A percentile compares a stretch with the other conserved stretches of the same genome.
Conservation (phyloP, 2,113 vertebrate genomes). For the Herpetotheres cachinnans region DNA sequence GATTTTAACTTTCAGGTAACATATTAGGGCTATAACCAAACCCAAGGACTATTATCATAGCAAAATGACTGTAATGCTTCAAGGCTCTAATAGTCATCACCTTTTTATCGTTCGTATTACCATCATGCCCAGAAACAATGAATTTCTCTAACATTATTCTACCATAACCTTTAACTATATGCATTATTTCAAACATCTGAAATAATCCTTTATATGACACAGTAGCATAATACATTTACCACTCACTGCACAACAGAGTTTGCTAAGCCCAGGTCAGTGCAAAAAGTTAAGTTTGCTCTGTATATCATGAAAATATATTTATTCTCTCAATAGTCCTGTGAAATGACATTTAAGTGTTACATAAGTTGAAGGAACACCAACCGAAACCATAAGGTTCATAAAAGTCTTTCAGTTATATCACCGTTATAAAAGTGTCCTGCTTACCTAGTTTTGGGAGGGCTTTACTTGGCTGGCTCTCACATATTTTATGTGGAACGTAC, state of each 20-base stretch:
- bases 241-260: background rate
- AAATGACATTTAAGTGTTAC: background rate
- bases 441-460: background rate
- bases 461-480: background rate
- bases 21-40: conserved; percentile 47
- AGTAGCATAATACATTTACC: conserved; percentile 3
- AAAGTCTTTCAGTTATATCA: conserved; percentile 16
- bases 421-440: conserved; percentile 18
- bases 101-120: conserved; percentile 53
- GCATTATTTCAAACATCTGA: conserved; percentile 30
- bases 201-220: conserved; percentile 23
- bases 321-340: background rate
- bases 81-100: conserved; percentile 42
- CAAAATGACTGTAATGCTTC: conserved; percentile 61
- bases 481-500: background rate
- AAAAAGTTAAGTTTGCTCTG: background rate
- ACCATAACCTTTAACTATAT: conserved; percentile 51
- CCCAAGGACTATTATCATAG: conserved; percentile 58
- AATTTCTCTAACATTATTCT: conserved; percentile 42
- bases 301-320: background rate
- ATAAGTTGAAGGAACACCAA: background rate
- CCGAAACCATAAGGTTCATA: conserved; percentile 16
- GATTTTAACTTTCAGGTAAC: conserved; percentile 61
- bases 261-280: background rate
- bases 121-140: conserved; percentile 28